Conservation (phyloP, 1,140 invertebrate species). For the Diachasmimorpha longicaudata region DNA sequence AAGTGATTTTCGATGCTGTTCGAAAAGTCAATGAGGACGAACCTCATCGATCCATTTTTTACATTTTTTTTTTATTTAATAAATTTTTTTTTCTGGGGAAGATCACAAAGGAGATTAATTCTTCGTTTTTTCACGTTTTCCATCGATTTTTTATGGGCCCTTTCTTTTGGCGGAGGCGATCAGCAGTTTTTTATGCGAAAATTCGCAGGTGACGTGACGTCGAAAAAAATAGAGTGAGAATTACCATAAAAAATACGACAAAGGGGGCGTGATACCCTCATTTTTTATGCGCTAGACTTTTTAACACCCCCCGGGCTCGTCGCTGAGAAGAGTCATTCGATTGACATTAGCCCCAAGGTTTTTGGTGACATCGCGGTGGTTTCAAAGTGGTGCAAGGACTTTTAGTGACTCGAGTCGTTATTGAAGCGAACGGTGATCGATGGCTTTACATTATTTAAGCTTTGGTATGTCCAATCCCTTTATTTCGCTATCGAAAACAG, state of each 20-base stretch:
- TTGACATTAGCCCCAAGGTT: slow-evolving; percentile 48
- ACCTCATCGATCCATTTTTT: neutral
- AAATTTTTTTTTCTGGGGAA: neutral
- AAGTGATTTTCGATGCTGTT: neutral
- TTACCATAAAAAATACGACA: neutral
- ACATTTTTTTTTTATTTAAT: neutral
- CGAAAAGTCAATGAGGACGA: neutral
- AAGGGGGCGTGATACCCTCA: neutral
- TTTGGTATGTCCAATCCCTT: neutral
- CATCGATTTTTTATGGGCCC: neutral
- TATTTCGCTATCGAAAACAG: neutral
- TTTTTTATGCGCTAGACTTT: neutral
- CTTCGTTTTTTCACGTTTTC: neutral
- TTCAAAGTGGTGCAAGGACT: slow-evolving; percentile 5
- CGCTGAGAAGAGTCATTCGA: slow-evolving; percentile 58
- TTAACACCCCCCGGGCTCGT: slow-evolving; percentile 42
- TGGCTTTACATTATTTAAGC: slow-evolving; percentile 24
- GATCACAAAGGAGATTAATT: neutral
- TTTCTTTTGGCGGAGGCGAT: neutral
- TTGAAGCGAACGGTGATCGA: slow-evolving; percentile 17
- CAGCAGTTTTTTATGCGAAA: neutral
- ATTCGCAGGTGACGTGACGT: neutral
- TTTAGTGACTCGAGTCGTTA: neutral
- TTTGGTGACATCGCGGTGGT: neutral
- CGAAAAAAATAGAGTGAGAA: neutral